Evolutionary conservation across 2,888 invertebrate genomes (phyloP), one percentile per base, ranked within the genome.

Genomic region (Cybosia mesomella): DNA sequence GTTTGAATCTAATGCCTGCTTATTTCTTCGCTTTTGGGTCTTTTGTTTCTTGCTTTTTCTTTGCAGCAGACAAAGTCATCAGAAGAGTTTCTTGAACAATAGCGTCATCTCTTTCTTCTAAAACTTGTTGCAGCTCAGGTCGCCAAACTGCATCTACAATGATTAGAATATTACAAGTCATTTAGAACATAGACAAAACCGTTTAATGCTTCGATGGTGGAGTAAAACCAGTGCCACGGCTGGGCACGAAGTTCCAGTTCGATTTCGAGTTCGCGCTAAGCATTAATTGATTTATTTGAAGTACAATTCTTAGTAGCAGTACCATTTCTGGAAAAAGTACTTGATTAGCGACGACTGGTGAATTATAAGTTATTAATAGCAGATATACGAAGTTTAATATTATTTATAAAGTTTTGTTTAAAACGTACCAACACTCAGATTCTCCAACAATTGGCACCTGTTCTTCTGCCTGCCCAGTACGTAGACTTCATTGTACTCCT

Each of bases 91-190:
- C 92, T 13, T 67, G 77, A 0, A 84, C 83, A 4, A 94, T 88
- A 8, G 90, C 89, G 0, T 91, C 89, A 21, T 92, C 91, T 82
- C 92, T 87, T 66, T 84, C 85, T 70, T 89, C 89, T 18, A 92
- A 67, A 0, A 87, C 91, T 55, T 81, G 76, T 1, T 73, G 70
- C 32, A 94, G 69, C 4, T 88, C 86, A n/a, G 84, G 83, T 43
- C 82, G 82, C 88, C 91, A 89, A 18, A 77, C 77, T 0, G 86
- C 81, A 80, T 93, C 94, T 93, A 66, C 11, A 77, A 73, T 36
- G 2, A 63, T 43, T 28, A 28, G 4, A 58, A 67, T n/a, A 21
- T 22, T 54, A 54, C 11, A 11, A 0, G 22, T 22, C n/a, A n/a
- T n/a, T n/a, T n/a, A n/a, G n/a, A 22, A 21, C 0, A 57, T 49